These are phyloP conservation scores for Tragopan temminckii DNA, from an alignment of 2,797 vertebrate species.

Conservation along the genomic window DNA sequence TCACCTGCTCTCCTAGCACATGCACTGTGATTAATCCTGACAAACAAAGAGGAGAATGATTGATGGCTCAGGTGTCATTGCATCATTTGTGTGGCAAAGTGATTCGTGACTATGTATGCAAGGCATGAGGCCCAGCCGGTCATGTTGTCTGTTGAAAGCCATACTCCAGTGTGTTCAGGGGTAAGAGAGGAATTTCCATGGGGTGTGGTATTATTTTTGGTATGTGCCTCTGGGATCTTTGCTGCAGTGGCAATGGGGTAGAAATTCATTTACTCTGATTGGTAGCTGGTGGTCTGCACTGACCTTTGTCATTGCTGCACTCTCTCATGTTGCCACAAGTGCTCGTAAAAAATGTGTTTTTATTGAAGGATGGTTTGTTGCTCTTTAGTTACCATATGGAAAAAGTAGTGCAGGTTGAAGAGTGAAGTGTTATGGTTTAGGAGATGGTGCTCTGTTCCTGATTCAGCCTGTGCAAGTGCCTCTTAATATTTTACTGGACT, in stretches of 20 bases:
- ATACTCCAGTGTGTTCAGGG: not conserved
- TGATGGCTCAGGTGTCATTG: not conserved
- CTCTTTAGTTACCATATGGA: not conserved
- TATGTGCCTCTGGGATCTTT: not conserved
- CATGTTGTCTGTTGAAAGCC: conserved; percentile 17
- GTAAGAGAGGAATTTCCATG: not conserved
- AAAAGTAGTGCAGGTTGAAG: not conserved
- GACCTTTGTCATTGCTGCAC: not conserved
- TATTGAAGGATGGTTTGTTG: not conserved
- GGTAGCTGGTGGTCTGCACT: not conserved
- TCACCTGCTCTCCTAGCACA: not conserved
- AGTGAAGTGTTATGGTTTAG: not conserved
- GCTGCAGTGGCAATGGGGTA: not conserved
- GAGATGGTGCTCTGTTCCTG: not conserved
- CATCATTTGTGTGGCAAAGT: not conserved
- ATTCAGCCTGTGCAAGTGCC: not conserved
- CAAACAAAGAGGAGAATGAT: not conserved
- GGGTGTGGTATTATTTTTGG: not conserved
- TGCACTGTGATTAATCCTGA: conserved; percentile 4
- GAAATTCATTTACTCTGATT: not conserved
- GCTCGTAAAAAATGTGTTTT: not conserved
- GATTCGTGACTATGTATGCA: conserved; percentile 31
- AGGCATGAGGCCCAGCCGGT: conserved; percentile 22
- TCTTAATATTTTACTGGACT: not conserved
- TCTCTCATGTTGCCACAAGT: fast-evolving